These are phyloP conservation scores for Drosophila villosipedis DNA, from an alignment of 2,888 invertebrate species.

Conservation along the genomic window DNA sequence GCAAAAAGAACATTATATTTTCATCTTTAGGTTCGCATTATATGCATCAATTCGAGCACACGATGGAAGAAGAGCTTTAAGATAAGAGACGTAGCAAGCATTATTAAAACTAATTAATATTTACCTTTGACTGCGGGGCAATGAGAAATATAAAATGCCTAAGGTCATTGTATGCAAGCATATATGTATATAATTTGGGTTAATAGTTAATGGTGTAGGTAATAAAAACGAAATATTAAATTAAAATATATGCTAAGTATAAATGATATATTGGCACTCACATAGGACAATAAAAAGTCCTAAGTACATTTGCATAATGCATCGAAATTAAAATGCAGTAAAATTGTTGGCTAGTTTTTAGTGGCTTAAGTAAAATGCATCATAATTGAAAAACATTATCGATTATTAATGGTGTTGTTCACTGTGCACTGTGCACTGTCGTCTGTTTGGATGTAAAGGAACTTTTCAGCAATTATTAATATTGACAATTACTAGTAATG, in stretches of 20 bases:
- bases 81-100: not conserved
- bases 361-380: not conserved
- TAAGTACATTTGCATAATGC: not conserved
- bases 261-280: not conserved
- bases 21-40: not conserved
- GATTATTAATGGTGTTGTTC: not conserved
- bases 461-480: conserved; percentile 59
- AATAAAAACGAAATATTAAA: not conserved
- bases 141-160: not conserved
- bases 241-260: not conserved
- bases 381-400: not conserved
- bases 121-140: not conserved
- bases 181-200: not conserved
- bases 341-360: not conserved
- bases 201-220: not conserved
- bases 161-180: not conserved
- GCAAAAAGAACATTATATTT: not conserved
- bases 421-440: conserved; percentile 23
- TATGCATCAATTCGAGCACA: not conserved
- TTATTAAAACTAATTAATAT: not conserved
- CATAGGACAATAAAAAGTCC: not conserved
- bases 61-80: not conserved
- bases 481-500: conserved; percentile 70
- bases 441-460: conserved; percentile 43
- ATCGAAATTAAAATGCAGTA: not conserved